Evolutionary conservation across 2,113 vertebrate genomes (phyloP).

Genomic region (Rallus limicola): DNA sequence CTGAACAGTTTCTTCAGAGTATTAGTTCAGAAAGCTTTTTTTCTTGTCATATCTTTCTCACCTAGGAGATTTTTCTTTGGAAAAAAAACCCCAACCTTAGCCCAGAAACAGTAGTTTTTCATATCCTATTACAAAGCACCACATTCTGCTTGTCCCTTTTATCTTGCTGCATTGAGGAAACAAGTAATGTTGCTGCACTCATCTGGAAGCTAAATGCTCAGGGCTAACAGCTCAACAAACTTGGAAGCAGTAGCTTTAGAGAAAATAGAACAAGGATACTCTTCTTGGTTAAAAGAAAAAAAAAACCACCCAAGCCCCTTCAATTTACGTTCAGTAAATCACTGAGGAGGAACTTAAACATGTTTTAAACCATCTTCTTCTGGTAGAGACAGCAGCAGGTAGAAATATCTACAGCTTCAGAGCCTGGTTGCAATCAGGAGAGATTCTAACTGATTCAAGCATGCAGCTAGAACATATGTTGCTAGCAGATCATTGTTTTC

Average conservation of each 20-base stretch:
- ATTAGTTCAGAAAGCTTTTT: neutral
- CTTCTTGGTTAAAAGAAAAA: neutral
- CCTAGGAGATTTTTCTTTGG: neutral
- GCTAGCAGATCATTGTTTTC: neutral
- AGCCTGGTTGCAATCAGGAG: neutral
- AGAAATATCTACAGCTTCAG: neutral
- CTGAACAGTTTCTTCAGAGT: conserved; percentile 1
- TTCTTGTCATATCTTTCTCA: neutral
- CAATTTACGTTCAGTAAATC: neutral
- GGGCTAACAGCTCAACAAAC: neutral
- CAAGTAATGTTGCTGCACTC: neutral
- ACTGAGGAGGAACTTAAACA: neutral
- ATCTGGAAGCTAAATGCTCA: neutral
- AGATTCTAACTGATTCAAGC: neutral
- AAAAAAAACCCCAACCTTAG: neutral
- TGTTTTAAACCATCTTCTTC: neutral
- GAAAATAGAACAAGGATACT: neutral
- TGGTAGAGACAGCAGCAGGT: neutral
- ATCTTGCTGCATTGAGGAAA: neutral
- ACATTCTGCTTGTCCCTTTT: neutral
- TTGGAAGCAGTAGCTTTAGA: neutral
- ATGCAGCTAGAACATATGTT: neutral
- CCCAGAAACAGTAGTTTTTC: neutral
- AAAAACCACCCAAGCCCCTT: neutral
- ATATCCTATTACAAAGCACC: neutral